These are phyloP conservation scores for Philypnodon macrostomus DNA, from an alignment of 2,797 vertebrate genomes.

Conservation along the genomic window DNA sequence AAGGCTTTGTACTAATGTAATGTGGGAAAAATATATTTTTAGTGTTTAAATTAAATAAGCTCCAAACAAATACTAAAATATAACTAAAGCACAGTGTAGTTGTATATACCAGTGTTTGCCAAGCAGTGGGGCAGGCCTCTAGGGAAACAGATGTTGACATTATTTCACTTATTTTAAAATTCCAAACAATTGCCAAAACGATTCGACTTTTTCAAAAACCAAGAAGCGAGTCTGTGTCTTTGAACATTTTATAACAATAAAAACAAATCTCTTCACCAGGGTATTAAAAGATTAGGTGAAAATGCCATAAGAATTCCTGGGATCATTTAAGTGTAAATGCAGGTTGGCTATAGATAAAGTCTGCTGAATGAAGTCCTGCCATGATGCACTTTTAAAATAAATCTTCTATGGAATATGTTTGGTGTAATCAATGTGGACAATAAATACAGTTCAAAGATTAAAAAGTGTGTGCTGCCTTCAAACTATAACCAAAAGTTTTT, in stretches of 20 bases:
- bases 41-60: no score
- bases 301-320: neutral
- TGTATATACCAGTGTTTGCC: slow-evolving; percentile 1
- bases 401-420: slow-evolving; percentile 2
- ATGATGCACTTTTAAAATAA: slow-evolving; percentile 2
- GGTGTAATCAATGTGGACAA: slow-evolving; percentile 2
- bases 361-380: slow-evolving; percentile 5
- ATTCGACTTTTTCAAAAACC: slow-evolving; percentile 4
- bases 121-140: slow-evolving; percentile 9
- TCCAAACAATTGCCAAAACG: slow-evolving; percentile 12
- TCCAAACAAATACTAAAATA: slow-evolving; percentile 4
- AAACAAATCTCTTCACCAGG: slow-evolving; percentile 5
- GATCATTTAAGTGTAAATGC: slow-evolving; percentile 5
- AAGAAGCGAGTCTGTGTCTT: slow-evolving; percentile 5
- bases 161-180: slow-evolving; percentile 10
- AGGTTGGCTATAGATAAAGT: slow-evolving; percentile 4
- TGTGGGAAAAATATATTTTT: neutral
- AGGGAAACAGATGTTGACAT: slow-evolving; percentile 9
- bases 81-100: slow-evolving; percentile 1
- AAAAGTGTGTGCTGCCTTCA: slow-evolving; percentile 19
- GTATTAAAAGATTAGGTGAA: slow-evolving; percentile 14
- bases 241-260: slow-evolving; percentile 2
- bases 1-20: neutral
- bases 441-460: slow-evolving; percentile 14
- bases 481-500: slow-evolving; percentile 52